Percentiles rank a stretch among this genome's conserved stretches.
These are phyloP conservation scores for Lampropteryx suffumata DNA, from an alignment of 2,888 invertebrate species.

Conservation along the genomic window DNA sequence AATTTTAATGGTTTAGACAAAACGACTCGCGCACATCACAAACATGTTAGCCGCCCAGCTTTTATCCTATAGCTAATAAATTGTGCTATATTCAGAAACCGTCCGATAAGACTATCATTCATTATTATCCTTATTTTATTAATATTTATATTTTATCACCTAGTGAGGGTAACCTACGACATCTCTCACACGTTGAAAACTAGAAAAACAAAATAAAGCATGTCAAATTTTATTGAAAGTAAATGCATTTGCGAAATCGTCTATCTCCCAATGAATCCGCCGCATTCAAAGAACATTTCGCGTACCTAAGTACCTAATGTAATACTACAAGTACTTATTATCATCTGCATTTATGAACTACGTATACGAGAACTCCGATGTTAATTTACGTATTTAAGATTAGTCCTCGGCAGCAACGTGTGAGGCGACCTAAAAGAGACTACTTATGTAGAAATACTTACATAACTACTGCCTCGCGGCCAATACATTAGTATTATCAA, in stretches of 20 bases:
- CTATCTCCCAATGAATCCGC: not conserved
- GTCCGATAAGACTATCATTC: slow-evolving; percentile 55
- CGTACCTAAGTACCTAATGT: not conserved
- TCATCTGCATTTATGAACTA: slow-evolving; percentile 30
- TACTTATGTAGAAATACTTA: slow-evolving; percentile 76
- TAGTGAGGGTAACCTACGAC: slow-evolving; percentile 77
- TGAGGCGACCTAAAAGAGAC: slow-evolving; percentile 66
- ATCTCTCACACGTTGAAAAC: slow-evolving; percentile 59
- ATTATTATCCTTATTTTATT: slow-evolving; percentile 61
- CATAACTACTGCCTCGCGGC: slow-evolving; percentile 60
- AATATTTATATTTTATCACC: slow-evolving; percentile 70
- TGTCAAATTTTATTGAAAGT: not conserved
- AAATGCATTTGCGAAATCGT: slow-evolving; percentile 9
- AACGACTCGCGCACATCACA: slow-evolving; percentile 44
- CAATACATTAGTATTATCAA: slow-evolving; percentile 63
- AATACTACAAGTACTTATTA: slow-evolving; percentile 27
- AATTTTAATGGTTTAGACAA: slow-evolving; percentile 52
- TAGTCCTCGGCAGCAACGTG: slow-evolving; percentile 56
- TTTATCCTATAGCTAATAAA: slow-evolving; percentile 69
- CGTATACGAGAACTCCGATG: slow-evolving; percentile 31
- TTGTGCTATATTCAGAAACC: slow-evolving; percentile 74
- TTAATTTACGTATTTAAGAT: slow-evolving; percentile 49
- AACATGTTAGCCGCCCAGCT: slow-evolving; percentile 44
- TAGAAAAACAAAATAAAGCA: slow-evolving; percentile 7
- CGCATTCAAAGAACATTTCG: slow-evolving; percentile 1